These are phyloP conservation scores for Sycophila texana DNA, from an alignment of 2,888 invertebrate species.

Conservation along the genomic window DNA sequence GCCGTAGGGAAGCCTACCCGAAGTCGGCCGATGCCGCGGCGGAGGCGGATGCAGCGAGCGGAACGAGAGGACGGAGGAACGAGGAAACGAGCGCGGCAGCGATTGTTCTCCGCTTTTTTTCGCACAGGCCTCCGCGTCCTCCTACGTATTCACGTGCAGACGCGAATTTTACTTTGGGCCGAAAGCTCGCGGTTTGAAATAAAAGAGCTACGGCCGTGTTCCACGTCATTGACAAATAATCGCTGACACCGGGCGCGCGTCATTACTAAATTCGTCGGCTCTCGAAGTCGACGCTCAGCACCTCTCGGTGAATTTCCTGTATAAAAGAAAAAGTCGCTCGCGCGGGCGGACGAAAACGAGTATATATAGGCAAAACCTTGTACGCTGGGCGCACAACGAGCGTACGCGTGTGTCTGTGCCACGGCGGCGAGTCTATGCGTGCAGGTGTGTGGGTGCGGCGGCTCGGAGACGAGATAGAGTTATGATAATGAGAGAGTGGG, in stretches of 20 bases:
- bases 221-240: no score
- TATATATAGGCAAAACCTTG: background rate
- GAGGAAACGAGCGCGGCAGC: background rate
- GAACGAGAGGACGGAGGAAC: constrained; percentile 1
- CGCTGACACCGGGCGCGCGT: no score
- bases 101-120: no score
- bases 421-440: background rate
- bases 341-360: background rate
- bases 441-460: background rate
- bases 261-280: no score
- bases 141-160: no score
- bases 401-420: background rate
- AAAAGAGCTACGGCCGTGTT: no score
- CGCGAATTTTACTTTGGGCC: no score
- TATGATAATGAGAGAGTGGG: constrained; percentile 8
- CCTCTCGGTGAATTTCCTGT: no score
- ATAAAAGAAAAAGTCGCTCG: no score
- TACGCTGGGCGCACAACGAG: background rate
- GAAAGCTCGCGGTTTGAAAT: no score
- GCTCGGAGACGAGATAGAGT: background rate
- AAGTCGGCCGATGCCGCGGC: background rate
- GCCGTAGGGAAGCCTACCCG: background rate
- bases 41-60: background rate
- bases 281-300: no score
- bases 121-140: no score